Evolutionary conservation across 2,113 vertebrate genomes (phyloP).

Genomic region (Odontesthes bonariensis): DNA sequence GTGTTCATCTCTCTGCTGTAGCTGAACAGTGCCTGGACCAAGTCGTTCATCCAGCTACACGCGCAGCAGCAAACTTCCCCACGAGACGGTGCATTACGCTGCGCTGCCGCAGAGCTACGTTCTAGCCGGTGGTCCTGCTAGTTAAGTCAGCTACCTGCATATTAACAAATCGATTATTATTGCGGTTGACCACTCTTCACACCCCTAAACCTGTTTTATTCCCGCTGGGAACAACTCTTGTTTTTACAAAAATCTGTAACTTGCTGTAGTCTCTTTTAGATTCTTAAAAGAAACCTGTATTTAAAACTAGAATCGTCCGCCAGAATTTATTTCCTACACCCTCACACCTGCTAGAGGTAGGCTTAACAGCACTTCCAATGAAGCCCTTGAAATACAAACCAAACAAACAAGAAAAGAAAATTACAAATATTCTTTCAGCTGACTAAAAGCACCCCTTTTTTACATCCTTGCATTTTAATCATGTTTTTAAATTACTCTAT

Average conservation of each 20-base stretch:
- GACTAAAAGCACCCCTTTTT: not conserved
- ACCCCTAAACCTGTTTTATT: not conserved
- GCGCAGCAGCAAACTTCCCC: conserved; percentile 33
- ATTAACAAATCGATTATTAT: conserved; percentile 13
- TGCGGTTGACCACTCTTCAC: not conserved
- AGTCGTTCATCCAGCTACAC: conserved; percentile 12
- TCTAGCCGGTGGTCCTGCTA: conserved; percentile 10
- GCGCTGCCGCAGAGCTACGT: conserved; percentile 5
- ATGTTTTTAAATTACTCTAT: conserved; percentile 23
- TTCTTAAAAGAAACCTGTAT: conserved; percentile 14
- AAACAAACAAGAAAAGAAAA: conserved; percentile 33
- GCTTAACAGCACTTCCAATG: conserved; percentile 10
- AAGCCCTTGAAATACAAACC: conserved; percentile 51
- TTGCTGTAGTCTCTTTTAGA: conserved; percentile 9
- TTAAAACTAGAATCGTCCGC: conserved; percentile 13
- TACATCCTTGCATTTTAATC: conserved; percentile 6
- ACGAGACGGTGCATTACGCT: conserved; percentile 38
- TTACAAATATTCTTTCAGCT: conserved; percentile 46
- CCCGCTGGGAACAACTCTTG: not conserved
- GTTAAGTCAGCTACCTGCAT: conserved; percentile 5
- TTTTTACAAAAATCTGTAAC: not conserved
- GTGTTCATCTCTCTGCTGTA: not conserved
- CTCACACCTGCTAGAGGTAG: conserved; percentile 8
- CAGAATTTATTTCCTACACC: not conserved
- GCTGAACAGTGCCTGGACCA: not conserved